A percentile compares a stretch with the other conserved stretches of the same genome.
Conservation (phyloP, 1,140 invertebrate species). For the Formica selysi region DNA sequence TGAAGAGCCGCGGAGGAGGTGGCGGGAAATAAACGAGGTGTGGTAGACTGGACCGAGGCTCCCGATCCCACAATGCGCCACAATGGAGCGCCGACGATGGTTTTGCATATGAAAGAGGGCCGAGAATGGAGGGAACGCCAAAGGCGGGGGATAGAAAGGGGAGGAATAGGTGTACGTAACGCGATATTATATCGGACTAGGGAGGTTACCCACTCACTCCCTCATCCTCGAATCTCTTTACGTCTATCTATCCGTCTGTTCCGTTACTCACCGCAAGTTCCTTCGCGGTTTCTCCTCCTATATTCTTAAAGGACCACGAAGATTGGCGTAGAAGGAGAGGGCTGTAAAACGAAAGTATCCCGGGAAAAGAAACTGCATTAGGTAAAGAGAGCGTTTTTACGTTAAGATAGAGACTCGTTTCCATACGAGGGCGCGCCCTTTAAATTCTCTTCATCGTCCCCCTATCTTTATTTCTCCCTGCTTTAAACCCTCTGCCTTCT, state of each 20-base stretch:
- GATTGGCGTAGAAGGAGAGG: not conserved
- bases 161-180: slow-evolving; percentile 72
- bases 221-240: slow-evolving; percentile 48
- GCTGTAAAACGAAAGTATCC: slow-evolving; percentile 62
- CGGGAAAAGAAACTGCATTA: slow-evolving; percentile 64
- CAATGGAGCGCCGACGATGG: slow-evolving; percentile 81
- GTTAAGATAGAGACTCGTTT: slow-evolving; percentile 71
- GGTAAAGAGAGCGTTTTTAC: slow-evolving; percentile 61
- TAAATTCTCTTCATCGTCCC: slow-evolving; percentile 33
- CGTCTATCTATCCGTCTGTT: slow-evolving; percentile 59
- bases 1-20: slow-evolving; percentile 62
- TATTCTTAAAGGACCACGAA: slow-evolving; percentile 23
- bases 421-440: slow-evolving; percentile 55
- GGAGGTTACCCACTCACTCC: slow-evolving; percentile 26
- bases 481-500: slow-evolving; percentile 13
- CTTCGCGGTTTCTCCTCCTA: not conserved
- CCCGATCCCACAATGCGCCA: slow-evolving; percentile 81
- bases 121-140: slow-evolving; percentile 73
- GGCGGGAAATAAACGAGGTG: slow-evolving; percentile 82
- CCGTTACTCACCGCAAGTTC: slow-evolving; percentile 4
- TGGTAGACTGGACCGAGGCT: slow-evolving; percentile 81
- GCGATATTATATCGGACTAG: slow-evolving; percentile 78
- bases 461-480: not conserved
- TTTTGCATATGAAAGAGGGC: slow-evolving; percentile 85
- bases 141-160: not conserved